phyloP scores from a whole-genome alignment of 2,797 vertebrate genomes.

The Capromys pilorides region DNA sequence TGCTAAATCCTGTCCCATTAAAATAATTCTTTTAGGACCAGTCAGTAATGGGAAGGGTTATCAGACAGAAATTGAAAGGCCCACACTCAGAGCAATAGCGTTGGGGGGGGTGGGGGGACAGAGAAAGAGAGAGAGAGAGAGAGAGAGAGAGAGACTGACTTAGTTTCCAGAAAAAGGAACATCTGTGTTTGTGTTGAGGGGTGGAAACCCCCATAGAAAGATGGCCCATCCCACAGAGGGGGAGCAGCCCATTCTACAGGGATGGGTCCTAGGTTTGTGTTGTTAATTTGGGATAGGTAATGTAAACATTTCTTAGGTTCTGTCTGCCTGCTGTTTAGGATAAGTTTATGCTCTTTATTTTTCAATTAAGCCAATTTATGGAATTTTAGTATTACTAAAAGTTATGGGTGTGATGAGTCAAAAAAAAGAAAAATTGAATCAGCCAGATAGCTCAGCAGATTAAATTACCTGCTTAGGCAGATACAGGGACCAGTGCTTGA shows the following conservation, averaged over 20 bases:
- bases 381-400: not conserved
- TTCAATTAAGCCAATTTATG: not conserved
- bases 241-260: not conserved
- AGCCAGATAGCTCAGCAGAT: too few species aligned
- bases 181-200: not conserved
- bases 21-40: not conserved
- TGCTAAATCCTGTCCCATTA: not conserved
- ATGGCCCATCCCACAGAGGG: not conserved
- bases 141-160: too few species aligned
- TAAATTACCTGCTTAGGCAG: too few species aligned
- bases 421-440: not conserved
- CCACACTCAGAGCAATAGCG: not conserved
- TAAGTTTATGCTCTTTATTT: not conserved
- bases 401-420: not conserved
- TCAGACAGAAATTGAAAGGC: not conserved
- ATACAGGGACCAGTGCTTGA: too few species aligned
- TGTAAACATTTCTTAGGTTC: not conserved
- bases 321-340: not conserved
- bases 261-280: not conserved
- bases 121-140: too few species aligned
- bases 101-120: too few species aligned
- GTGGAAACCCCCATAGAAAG: not conserved
- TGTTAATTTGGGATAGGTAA: not conserved
- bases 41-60: not conserved
- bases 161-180: not conserved